A percentile compares a stretch with the other conserved stretches of the same genome.
Conservation (phyloP, 2,113 vertebrate genomes). For the Myocastor coypus region DNA sequence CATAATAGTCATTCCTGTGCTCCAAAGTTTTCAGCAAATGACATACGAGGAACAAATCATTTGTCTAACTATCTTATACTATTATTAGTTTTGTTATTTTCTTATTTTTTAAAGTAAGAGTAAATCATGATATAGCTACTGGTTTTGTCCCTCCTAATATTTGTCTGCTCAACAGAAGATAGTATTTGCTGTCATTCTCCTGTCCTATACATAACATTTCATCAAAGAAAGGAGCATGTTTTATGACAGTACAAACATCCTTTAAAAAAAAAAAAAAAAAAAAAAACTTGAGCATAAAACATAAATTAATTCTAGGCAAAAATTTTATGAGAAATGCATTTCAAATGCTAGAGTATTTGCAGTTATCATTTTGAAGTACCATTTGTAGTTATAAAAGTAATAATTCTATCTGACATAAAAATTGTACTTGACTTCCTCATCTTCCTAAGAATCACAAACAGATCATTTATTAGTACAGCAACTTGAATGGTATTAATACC, state of each 20-base stretch:
- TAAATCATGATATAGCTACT: neutral
- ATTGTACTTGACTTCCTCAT: conserved; percentile 33
- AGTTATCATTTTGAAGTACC: neutral
- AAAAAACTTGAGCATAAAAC: neutral
- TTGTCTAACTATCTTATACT: conserved; percentile 35
- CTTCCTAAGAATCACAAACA: neutral
- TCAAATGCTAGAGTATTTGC: neutral
- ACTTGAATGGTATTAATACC: neutral
- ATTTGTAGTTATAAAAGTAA: conserved; percentile 47
- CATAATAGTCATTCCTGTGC: neutral
- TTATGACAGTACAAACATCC: neutral
- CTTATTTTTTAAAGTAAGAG: conserved; percentile 35
- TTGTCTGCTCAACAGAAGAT: neutral
- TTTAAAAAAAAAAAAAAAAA: neutral
- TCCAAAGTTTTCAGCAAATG: neutral
- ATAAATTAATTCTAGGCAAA: conserved; percentile 42
- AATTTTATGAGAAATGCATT: neutral
- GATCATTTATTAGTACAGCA: neutral
- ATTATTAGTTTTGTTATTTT: conserved; percentile 38
- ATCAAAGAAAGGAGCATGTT: neutral
- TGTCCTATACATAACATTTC: neutral
- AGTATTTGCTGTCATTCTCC: neutral
- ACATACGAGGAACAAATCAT: neutral
- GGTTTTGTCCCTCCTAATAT: conserved; percentile 42
- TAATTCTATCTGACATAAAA: neutral